Percentiles rank a stretch among this genome's conserved stretches.
These are phyloP conservation scores for Pachyramphus minor DNA, from an alignment of 2,113 vertebrate genomes.

Conservation along the genomic window DNA sequence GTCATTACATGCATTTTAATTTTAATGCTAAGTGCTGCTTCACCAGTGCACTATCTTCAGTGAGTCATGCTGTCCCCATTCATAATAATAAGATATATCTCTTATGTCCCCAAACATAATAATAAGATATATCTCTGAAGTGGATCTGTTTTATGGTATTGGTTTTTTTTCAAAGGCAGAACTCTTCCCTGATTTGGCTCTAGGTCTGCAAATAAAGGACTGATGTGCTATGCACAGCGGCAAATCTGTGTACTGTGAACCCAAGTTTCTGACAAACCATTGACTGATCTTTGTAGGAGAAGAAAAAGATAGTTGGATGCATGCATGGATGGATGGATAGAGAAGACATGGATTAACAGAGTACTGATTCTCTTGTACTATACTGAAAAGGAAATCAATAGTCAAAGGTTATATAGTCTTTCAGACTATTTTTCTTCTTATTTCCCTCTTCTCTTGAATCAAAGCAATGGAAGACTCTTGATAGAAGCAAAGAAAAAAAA, in stretches of 20 bases:
- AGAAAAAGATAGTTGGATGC: background rate
- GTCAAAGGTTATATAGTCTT: background rate
- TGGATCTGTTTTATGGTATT: background rate
- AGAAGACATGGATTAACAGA: background rate
- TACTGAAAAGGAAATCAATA: background rate
- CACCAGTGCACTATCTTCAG: background rate
- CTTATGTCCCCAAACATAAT: no score
- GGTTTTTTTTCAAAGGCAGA: background rate
- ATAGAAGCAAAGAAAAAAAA: background rate
- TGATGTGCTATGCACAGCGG: no score
- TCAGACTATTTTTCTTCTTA: background rate
- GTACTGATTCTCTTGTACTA: background rate
- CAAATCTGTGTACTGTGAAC: background rate
- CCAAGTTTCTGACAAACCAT: background rate
- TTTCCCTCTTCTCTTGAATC: background rate
- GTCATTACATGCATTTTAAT: background rate
- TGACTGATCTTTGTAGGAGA: background rate
- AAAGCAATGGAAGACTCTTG: background rate
- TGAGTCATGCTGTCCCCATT: background rate
- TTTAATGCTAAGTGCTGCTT: background rate
- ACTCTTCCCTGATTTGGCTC: background rate
- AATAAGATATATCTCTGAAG: background rate
- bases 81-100: background rate
- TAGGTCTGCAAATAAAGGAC: background rate
- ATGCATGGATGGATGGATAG: background rate